Conservation (phyloP, 2,797 vertebrate species). For the Clarias laeviceps region DNA sequence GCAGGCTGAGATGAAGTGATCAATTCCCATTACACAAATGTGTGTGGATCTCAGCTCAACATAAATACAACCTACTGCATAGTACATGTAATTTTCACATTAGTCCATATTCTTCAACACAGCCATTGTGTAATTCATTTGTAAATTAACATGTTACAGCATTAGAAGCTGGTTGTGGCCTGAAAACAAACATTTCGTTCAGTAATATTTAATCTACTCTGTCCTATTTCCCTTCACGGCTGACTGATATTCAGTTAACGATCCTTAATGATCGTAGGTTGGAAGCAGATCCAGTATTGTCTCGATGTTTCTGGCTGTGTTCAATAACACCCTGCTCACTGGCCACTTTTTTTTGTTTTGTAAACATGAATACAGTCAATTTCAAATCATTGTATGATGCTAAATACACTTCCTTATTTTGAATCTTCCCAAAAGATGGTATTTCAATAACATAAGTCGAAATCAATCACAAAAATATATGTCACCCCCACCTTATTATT, state of each 20-base stretch:
- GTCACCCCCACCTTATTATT: conserved; percentile 4
- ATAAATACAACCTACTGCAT: conserved; percentile 12
- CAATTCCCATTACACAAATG: conserved; percentile 54
- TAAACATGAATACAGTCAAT: conserved; percentile 27
- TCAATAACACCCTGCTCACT: conserved; percentile 24
- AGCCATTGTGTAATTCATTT: background rate
- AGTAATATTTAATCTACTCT: background rate
- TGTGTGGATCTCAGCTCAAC: conserved; percentile 23
- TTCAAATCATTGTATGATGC: conserved; percentile 30
- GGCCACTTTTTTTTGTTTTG: conserved; percentile 15
- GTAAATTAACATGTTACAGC: conserved; percentile 23
- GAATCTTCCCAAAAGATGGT: background rate
- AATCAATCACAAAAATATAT: conserved; percentile 21
- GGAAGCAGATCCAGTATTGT: background rate
- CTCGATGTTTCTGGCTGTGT: conserved; percentile 13
- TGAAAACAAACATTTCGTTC: background rate
- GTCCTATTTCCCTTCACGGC: background rate
- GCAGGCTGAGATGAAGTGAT: conserved; percentile 49
- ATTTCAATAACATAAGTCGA: conserved; percentile 36
- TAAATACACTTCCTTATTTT: conserved; percentile 12
- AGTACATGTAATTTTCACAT: conserved; percentile 27
- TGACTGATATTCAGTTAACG: background rate
- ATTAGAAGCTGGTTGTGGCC: background rate
- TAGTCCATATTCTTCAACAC: background rate
- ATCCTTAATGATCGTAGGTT: conserved; percentile 15